Conservation (phyloP, 2,888 invertebrate species). For the Drosophila robusta region DNA sequence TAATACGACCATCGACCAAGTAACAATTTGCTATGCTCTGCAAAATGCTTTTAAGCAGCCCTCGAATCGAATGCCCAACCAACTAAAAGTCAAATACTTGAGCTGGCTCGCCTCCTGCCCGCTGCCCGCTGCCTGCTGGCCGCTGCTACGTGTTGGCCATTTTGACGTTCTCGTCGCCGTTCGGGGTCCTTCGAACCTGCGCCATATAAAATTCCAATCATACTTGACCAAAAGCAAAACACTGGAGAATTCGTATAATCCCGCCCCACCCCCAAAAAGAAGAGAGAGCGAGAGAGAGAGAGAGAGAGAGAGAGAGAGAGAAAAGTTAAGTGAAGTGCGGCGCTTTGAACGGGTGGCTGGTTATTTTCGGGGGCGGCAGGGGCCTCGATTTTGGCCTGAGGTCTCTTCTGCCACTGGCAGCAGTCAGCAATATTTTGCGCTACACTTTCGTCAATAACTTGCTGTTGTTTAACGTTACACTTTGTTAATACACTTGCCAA, state of each 20-base stretch:
- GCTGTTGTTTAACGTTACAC: constrained; percentile 56
- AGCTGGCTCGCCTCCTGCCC: constrained; percentile 14
- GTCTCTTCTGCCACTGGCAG: constrained; percentile 51
- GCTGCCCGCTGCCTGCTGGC: constrained; percentile 4
- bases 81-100: constrained; percentile 74
- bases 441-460: constrained; percentile 64
- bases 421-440: constrained; percentile 67
- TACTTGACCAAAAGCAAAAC: constrained; percentile 78
- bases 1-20: constrained; percentile 63
- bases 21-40: constrained; percentile 77
- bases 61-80: constrained; percentile 36
- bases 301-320: constrained; percentile 13
- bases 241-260: constrained; percentile 65
- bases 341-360: constrained; percentile 53
- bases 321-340: constrained; percentile 74
- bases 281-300: neutral
- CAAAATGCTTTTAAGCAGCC: constrained; percentile 66
- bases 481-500: constrained; percentile 36
- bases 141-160: constrained; percentile 72
- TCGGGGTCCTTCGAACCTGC: constrained; percentile 53
- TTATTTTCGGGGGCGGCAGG: constrained; percentile 9
- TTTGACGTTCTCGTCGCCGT: constrained; percentile 57
- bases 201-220: constrained; percentile 79
- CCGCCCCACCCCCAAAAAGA: neutral
- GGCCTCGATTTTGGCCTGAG: constrained; percentile 17